Conservation (phyloP, 2,113 vertebrate species). For the Anarrhichthys ocellatus region DNA sequence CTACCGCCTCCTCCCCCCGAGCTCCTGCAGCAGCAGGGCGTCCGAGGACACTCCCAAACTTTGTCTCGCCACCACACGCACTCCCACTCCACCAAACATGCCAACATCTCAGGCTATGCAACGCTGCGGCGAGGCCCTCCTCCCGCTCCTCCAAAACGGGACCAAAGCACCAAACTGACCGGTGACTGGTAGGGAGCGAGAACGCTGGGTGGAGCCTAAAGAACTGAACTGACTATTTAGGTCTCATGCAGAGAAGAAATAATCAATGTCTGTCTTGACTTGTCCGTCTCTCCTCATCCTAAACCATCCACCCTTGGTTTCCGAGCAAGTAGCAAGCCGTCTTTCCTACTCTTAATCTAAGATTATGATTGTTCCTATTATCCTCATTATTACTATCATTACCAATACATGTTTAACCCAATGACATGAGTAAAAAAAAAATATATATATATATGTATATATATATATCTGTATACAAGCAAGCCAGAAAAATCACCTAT, state of each 20-base stretch:
- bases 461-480: constrained; percentile 66
- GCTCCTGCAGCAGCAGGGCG: constrained; percentile 84
- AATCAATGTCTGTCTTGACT: constrained; percentile 56
- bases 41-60: constrained; percentile 73
- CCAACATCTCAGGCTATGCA: constrained; percentile 97
- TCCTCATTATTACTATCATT: constrained; percentile 70
- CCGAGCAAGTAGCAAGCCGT: constrained; percentile 65
- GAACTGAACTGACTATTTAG: constrained; percentile 48
- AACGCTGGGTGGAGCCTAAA: constrained; percentile 41
- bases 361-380: constrained; percentile 74
- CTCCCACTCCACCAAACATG: constrained; percentile 76
- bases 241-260: constrained; percentile 44
- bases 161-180: constrained; percentile 98
- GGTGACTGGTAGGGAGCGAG: constrained; percentile 89
- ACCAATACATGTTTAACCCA: constrained; percentile 70
- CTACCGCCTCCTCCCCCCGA: constrained; percentile 93
- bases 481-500: constrained; percentile 70
- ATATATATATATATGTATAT: constrained; percentile 46
- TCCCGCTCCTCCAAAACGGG: constrained; percentile 94
- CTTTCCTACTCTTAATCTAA: constrained; percentile 68
- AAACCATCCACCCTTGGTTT: constrained; percentile 41
- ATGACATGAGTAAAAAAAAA: constrained; percentile 62
- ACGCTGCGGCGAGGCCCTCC: constrained; percentile 94
- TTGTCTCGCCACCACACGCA: constrained; percentile 76
- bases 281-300: constrained; percentile 58